Evolutionary conservation across 2,888 invertebrate genomes (phyloP), one percentile per base, ranked within the genome.

Genomic region (Cataglyphis altisquamis): DNA sequence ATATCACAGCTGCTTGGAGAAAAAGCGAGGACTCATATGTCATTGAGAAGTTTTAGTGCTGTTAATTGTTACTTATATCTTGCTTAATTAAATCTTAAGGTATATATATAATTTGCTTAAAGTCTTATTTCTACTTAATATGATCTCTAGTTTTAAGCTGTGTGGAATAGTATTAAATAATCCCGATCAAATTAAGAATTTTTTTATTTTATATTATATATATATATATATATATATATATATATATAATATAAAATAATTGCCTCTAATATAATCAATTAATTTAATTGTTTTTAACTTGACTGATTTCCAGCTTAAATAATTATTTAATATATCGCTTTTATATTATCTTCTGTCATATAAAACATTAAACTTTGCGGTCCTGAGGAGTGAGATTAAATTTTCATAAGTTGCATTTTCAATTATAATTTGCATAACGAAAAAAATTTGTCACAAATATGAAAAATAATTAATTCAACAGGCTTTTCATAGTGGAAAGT

Each of bases 1-100:
- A 80, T 75, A 48, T 41, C 48, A 80, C 89, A 90, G 90, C 88
- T 89, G 90, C 85, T 68, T 64, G 72, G 70, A 85, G 84, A 86
- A 85, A 86, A 55, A 60, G 48, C 55, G 36, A 57, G 25, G 45
- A n/a, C 15, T 12, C 72, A 68, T 25, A 6, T 39, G 64, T 67
- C 72, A 87, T 84, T 85, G 45, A 81, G 39, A 67, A 82, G 3
- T 75, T 77, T 36, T 18, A 80, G 18, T 12, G 29, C 25, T 60
- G n/a, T 72, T 73, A 60, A 21, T n/a, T 57, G 39, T 21, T 60
- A 36, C 12, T 18, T 68, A 39, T 8, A 45, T 18, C n/a, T 25
- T 52, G 21, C 21, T 72, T 72, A 80, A 80, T 60, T 80, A 72
- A 80, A 60, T 18, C 12, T 41, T 45, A 9, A 41, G 2, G 1